Evolutionary conservation across 2,113 vertebrate species (phyloP), one percentile per base, ranked within the genome.

Genomic region (Pungitius pungitius): DNA sequence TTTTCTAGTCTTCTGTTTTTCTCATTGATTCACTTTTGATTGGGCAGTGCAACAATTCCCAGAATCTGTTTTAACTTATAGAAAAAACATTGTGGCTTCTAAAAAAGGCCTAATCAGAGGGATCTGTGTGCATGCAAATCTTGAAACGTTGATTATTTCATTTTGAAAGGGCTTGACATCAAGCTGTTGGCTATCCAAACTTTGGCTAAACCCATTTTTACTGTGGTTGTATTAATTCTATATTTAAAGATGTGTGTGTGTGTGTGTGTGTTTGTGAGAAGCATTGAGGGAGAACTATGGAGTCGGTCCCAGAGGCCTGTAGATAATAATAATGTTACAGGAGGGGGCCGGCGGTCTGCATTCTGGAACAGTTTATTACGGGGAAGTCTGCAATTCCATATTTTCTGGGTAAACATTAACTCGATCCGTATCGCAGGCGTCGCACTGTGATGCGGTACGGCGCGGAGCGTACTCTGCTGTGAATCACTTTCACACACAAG

Each of bases 331-430:
- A 87, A 81, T 78, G 81, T 84, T 75, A 81, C 74, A 87, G 75
- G 73, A 86, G 81, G 75, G 87, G 84, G 87, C 93, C 87, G 93
- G 93, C 92, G 94, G 94, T 92, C 91, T 88, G 73, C 26, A 58
- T 92, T 93, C 93, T 94, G 94, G 92, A 94, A 93, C 89, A 85
- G 92, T 95, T 96, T 95, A 95, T 93, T 94, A 94, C 91, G 93
- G 94, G 95, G 95, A 96, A 95, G 94, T 95, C 94, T 72, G 69
- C 94, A 95, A 95, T 95, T 95, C 95, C 95, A 95, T 94, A 94
- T 94, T 95, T 87, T 95, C 94, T 94, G 93, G 93, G 94, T 94
- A 96, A 96, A 96, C 94, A 94, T 95, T 94, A 96, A 96, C 95
- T 93, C 90, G 92, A 92, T 89, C 87, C 86, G 90, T 91, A 94